phyloP scores from a whole-genome alignment of 2,113 vertebrate genomes.

The Microtus ochrogaster region DNA sequence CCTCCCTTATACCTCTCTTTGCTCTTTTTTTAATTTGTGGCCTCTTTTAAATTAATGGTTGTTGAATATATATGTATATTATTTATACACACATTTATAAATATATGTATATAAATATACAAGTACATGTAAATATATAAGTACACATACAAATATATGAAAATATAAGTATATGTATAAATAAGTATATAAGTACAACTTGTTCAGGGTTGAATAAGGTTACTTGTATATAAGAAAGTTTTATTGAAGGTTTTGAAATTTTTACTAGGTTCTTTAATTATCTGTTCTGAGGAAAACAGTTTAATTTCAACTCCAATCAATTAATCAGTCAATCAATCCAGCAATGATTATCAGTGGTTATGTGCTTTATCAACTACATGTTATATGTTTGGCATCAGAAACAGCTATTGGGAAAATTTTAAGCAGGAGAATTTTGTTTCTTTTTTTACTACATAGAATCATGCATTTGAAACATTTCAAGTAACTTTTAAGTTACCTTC shows the following conservation, averaged over 20 bases:
- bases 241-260: constrained; percentile 73
- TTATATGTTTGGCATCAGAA: constrained; percentile 13
- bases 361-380: constrained; percentile 12
- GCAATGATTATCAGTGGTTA: not conserved
- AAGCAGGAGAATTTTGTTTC: constrained; percentile 20
- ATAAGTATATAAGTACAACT: not conserved
- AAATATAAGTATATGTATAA: not conserved
- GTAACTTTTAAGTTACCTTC: not conserved
- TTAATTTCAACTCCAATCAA: constrained; percentile 49
- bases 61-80: not conserved
- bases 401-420: constrained; percentile 3
- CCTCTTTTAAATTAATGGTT: not conserved
- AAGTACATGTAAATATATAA: not conserved
- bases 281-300: constrained; percentile 78
- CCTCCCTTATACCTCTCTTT: not conserved
- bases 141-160: not conserved
- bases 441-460: not conserved
- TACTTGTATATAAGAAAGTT: not conserved
- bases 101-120: not conserved
- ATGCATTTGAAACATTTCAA: constrained; percentile 20
- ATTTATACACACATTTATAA: not conserved
- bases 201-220: not conserved
- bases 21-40: not conserved
- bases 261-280: constrained; percentile 80
- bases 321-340: not conserved